Evolutionary conservation across 2,797 vertebrate species (phyloP).

Genomic region (Hephaestus fuliginosus): DNA sequence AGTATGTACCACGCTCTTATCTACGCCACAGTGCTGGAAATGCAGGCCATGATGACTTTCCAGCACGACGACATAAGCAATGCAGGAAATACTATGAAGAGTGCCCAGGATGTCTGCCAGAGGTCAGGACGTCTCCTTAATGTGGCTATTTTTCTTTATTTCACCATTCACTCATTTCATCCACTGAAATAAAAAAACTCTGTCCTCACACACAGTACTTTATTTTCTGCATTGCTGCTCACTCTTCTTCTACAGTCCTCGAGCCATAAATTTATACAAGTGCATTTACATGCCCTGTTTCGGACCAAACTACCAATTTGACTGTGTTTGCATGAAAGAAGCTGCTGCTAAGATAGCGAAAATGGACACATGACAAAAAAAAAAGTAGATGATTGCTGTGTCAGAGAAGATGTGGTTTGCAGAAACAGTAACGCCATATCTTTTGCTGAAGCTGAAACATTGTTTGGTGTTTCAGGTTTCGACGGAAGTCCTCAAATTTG

Average conservation of each 20-base stretch:
- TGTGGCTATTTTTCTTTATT: background rate
- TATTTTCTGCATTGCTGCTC: background rate
- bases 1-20: slow-evolving; percentile 93
- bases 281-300: slow-evolving; percentile 59
- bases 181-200: background rate
- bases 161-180: background rate
- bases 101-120: slow-evolving; percentile 90
- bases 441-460: background rate
- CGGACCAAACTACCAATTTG: slow-evolving; percentile 57
- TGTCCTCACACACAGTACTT: background rate
- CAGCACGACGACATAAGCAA: slow-evolving; percentile 89
- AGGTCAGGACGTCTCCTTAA: slow-evolving; percentile 76
- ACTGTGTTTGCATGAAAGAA: slow-evolving; percentile 71
- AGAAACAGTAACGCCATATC: background rate
- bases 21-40: slow-evolving; percentile 91
- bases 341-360: slow-evolving; percentile 13
- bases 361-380: background rate
- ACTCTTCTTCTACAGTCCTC: background rate
- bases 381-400: slow-evolving; percentile 1
- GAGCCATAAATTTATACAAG: slow-evolving; percentile 36
- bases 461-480: slow-evolving; percentile 79
- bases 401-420: background rate
- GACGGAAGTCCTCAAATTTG: slow-evolving; percentile 81
- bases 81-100: slow-evolving; percentile 90
- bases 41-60: slow-evolving; percentile 94